A percentile compares a stretch with the other conserved stretches of the same genome.
Evolutionary conservation across 2,113 vertebrate genomes (phyloP).

Genomic region (Catharus minimus): DNA sequence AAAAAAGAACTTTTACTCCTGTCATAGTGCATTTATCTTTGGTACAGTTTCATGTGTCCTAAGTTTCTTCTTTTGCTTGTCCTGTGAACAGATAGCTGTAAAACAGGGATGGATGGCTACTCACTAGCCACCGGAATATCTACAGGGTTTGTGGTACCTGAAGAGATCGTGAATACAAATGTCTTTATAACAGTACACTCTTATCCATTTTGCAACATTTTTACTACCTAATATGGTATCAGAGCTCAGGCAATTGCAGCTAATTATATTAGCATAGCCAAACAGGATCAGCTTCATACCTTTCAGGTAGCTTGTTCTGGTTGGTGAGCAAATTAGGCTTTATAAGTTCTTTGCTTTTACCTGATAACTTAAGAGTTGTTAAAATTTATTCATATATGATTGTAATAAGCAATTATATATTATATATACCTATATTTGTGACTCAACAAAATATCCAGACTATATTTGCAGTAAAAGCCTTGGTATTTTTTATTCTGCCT

Average conservation of each 20-base stretch:
- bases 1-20: not conserved
- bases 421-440: not conserved
- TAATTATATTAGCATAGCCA: not conserved
- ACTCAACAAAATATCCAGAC: not conserved
- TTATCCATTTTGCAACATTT: not conserved
- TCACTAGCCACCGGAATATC: not conserved
- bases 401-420: not conserved
- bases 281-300: not conserved
- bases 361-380: not conserved
- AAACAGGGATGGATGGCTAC: not conserved
- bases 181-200: not conserved
- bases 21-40: not conserved
- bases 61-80: not conserved
- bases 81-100: not conserved
- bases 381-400: not conserved
- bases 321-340: not conserved
- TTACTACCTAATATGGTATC: not conserved
- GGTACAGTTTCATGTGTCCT: not conserved
- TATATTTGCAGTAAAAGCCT: not conserved
- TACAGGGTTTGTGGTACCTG: rapidly evolving
- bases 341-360: not conserved
- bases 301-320: not conserved
- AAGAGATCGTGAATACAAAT: not conserved
- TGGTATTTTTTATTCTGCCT: not conserved
- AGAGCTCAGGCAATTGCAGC: not conserved